These are phyloP conservation scores for Operophtera brumata DNA, from an alignment of 2,888 invertebrate species.

Conservation along the genomic window DNA sequence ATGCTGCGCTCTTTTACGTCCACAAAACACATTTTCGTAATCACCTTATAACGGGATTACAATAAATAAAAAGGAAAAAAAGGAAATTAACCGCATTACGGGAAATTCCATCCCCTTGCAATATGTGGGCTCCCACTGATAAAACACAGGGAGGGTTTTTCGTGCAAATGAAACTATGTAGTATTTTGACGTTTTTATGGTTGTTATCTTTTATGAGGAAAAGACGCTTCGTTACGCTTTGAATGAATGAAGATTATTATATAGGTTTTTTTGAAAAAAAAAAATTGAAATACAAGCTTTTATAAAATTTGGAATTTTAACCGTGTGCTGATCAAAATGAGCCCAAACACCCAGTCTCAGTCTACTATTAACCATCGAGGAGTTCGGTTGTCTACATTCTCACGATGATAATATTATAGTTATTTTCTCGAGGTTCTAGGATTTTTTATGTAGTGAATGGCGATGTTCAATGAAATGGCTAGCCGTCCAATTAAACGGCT, in stretches of 20 bases:
- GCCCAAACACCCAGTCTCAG: too few species aligned
- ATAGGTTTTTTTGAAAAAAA: too few species aligned
- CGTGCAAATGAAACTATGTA: constrained; percentile 75
- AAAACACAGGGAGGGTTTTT: constrained; percentile 73
- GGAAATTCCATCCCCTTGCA: constrained; percentile 75
- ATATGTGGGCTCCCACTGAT: constrained; percentile 78
- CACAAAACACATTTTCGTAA: constrained; percentile 81
- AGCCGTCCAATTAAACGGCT: too few species aligned
- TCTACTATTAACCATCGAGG: too few species aligned
- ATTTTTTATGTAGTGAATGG: too few species aligned
- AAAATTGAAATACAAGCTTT: too few species aligned
- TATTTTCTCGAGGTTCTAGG: too few species aligned
- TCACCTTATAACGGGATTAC: constrained; percentile 82
- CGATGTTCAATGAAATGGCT: too few species aligned
- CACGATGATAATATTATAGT: too few species aligned
- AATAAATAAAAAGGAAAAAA: constrained; percentile 81
- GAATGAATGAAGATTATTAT: neutral
- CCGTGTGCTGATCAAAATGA: too few species aligned
- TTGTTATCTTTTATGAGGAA: constrained; percentile 36
- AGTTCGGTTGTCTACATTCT: too few species aligned
- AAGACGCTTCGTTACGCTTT: constrained; percentile 6
- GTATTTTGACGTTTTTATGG: constrained; percentile 62
- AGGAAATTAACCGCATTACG: constrained; percentile 81
- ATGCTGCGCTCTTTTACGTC: constrained; percentile 78
- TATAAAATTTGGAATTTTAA: too few species aligned